Evolutionary conservation across 1,140 invertebrate genomes (phyloP).

Genomic region (Bombus breviceps): DNA sequence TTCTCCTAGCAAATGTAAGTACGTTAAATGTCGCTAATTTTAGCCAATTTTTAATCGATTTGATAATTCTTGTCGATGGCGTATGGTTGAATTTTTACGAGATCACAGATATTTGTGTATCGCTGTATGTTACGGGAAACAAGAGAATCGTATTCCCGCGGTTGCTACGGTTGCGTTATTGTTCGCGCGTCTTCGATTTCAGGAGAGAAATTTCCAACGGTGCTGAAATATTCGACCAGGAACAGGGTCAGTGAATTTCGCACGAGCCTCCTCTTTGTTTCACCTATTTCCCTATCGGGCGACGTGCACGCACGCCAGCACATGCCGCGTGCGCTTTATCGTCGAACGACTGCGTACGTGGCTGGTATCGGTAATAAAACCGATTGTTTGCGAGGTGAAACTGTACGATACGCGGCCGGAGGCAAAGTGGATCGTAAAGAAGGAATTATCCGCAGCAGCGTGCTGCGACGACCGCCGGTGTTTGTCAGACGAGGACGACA

Average conservation of each 20-base stretch:
- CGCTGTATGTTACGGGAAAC: background rate
- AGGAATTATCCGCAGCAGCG: slow-evolving; percentile 23
- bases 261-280: slow-evolving; percentile 38
- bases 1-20: background rate
- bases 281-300: background rate
- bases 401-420: background rate
- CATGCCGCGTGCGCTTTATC: slow-evolving; percentile 17
- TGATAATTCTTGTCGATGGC: background rate
- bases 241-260: slow-evolving; percentile 36
- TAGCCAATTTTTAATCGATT: background rate
- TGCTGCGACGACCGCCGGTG: background rate
- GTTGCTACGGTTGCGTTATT: slow-evolving; percentile 11
- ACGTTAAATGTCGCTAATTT: background rate
- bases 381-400: slow-evolving; percentile 50
- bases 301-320: too few species aligned
- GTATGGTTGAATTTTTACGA: background rate
- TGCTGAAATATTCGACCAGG: slow-evolving; percentile 48
- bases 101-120: background rate
- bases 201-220: slow-evolving; percentile 68
- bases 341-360: background rate
- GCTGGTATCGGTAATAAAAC: slow-evolving; percentile 34
- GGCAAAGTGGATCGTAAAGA: slow-evolving; percentile 44
- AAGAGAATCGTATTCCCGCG: background rate
- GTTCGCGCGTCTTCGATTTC: slow-evolving; percentile 53
- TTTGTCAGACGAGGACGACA: background rate